Percentiles rank a stretch among this genome's conserved stretches.
Evolutionary conservation across 2,797 vertebrate species (phyloP).

Genomic region (Chanos chanos): DNA sequence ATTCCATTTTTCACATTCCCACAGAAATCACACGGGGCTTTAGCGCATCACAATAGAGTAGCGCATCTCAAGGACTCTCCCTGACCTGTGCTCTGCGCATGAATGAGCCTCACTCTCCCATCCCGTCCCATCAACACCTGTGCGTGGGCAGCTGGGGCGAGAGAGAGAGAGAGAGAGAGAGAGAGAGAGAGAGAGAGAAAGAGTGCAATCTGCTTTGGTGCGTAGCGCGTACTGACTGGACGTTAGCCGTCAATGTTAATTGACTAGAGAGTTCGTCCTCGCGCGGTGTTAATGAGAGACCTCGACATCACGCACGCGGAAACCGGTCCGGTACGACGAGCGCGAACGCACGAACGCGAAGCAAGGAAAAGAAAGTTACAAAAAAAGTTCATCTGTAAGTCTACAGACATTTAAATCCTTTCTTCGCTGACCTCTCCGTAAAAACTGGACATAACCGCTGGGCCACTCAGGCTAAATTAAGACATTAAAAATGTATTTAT

Average conservation of each 20-base stretch:
- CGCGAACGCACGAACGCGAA: neutral
- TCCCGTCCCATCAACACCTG: conserved; percentile 8
- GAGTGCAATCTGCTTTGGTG: conserved; percentile 1
- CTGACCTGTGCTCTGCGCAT: conserved; percentile 4
- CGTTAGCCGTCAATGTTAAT: conserved; percentile 33
- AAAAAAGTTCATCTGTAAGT: too few species aligned
- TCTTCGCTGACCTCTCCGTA: too few species aligned
- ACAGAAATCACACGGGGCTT: too few species aligned
- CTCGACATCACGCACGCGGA: conserved; percentile 11
- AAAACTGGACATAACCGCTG: too few species aligned
- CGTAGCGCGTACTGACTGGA: conserved; percentile 23
- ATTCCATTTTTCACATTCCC: too few species aligned
- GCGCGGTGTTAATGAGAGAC: conserved; percentile 23
- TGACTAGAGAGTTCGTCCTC: conserved; percentile 38
- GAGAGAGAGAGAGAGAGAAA: too few species aligned
- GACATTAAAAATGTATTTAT: neutral
- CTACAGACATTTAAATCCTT: too few species aligned
- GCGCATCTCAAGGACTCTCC: conserved; percentile 39
- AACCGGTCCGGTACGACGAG: conserved; percentile 25
- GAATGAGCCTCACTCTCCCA: conserved; percentile 11
- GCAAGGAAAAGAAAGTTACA: neutral
- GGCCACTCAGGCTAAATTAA: too few species aligned
- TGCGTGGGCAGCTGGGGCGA: conserved; percentile 39
- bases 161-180: too few species aligned
- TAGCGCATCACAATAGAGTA: too few species aligned